Evolutionary conservation across 2,113 vertebrate genomes (phyloP).

Genomic region (Cyphomyrus discorhynchus): DNA sequence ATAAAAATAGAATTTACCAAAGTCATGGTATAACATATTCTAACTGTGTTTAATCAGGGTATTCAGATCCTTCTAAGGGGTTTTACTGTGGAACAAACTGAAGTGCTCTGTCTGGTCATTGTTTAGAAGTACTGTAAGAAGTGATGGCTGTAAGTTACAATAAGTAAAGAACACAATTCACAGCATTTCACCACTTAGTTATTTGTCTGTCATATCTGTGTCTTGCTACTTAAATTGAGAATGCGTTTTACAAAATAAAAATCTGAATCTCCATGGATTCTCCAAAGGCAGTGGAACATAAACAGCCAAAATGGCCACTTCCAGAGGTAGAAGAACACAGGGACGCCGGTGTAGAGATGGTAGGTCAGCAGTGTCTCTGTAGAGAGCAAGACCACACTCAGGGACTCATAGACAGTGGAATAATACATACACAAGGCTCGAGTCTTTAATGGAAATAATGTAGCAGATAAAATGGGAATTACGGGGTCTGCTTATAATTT

Average conservation of each 20-base stretch:
- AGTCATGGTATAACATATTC: not conserved
- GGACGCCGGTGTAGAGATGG: not conserved
- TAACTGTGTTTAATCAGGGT: not conserved
- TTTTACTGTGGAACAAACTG: not conserved
- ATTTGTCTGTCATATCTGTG: not conserved
- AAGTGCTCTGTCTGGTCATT: not conserved
- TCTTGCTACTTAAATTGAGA: not conserved
- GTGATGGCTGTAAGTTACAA: not conserved
- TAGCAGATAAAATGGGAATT: not conserved
- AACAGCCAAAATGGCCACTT: conserved; percentile 3
- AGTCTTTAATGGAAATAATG: not conserved
- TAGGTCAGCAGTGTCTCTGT: not conserved
- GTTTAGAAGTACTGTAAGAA: not conserved
- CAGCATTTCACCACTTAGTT: not conserved
- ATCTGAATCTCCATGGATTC: not conserved
- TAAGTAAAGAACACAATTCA: not conserved
- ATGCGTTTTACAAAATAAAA: not conserved
- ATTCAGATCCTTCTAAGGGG: not conserved
- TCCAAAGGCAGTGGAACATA: not conserved
- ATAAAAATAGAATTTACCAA: not conserved
- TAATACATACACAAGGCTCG: not conserved
- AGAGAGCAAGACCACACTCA: not conserved
- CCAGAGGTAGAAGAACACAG: not conserved
- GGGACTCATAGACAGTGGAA: not conserved
- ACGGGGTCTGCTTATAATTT: not conserved